These are phyloP conservation scores for Dissostichus mawsoni DNA, from an alignment of 2,113 vertebrate genomes.

Conservation along the genomic window DNA sequence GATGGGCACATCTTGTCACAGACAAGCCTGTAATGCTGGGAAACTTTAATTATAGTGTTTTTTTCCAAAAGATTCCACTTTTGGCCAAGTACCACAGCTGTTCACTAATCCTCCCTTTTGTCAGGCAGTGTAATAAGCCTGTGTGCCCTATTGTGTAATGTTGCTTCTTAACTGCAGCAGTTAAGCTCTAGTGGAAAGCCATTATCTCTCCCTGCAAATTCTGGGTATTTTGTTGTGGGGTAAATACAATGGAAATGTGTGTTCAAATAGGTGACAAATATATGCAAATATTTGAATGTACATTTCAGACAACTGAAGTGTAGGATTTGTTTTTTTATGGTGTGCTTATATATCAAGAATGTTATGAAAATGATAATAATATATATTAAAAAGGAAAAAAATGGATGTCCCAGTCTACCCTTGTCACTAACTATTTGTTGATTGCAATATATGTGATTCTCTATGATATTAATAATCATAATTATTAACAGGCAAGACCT, in stretches of 20 bases:
- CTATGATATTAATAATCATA: conserved; percentile 26
- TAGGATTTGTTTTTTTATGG: background rate
- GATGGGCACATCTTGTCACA: background rate
- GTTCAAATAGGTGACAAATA: background rate
- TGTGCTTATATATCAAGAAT: too few relatives aligned
- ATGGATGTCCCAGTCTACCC: background rate
- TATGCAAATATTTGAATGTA: background rate
- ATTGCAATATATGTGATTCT: conserved; percentile 40
- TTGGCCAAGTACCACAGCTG: conserved; percentile 35
- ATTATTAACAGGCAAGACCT: conserved; percentile 54
- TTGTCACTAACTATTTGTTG: conserved; percentile 21
- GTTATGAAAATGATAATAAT: too few relatives aligned
- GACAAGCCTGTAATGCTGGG: conserved; percentile 23
- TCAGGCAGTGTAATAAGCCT: conserved; percentile 11
- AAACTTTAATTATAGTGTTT: conserved; percentile 36
- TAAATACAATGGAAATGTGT: background rate
- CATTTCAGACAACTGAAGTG: background rate
- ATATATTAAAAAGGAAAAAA: too few relatives aligned
- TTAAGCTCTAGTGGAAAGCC: background rate
- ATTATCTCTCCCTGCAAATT: background rate
- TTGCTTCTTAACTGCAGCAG: conserved; percentile 9
- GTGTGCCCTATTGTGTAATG: conserved; percentile 23
- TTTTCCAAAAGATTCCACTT: conserved; percentile 36
- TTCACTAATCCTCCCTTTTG: conserved; percentile 45
- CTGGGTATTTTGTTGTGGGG: background rate